Percentiles rank a stretch among this genome's conserved stretches.
Evolutionary conservation across 1,140 invertebrate species (phyloP).

Genomic region (Drosophila kohkoa): DNA sequence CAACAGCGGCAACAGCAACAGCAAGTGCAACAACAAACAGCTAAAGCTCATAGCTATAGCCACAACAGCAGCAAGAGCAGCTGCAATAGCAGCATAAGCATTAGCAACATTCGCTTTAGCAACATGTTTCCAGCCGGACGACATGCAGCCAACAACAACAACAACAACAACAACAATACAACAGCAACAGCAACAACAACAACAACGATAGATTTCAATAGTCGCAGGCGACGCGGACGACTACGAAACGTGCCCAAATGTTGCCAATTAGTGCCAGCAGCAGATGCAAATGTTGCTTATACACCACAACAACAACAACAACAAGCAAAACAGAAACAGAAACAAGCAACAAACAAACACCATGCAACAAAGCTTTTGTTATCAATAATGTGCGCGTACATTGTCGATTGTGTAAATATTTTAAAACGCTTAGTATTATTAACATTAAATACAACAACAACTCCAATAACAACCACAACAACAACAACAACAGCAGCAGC

Average conservation of each 20-base stretch:
- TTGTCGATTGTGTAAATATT: slow-evolving; percentile 80
- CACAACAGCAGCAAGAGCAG: slow-evolving; percentile 20
- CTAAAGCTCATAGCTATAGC: slow-evolving; percentile 46
- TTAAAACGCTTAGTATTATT: slow-evolving; percentile 82
- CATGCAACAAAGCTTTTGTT: slow-evolving; percentile 79
- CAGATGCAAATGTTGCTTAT: slow-evolving; percentile 43
- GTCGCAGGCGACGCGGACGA: slow-evolving; percentile 78
- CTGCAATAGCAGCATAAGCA: slow-evolving; percentile 23
- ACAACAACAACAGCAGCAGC: slow-evolving; percentile 33
- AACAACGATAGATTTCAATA: slow-evolving; percentile 84
- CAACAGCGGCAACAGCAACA: slow-evolving; percentile 29
- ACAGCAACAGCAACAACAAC: slow-evolving; percentile 69
- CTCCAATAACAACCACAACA: slow-evolving; percentile 54
- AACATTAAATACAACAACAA: slow-evolving; percentile 70
- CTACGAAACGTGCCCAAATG: slow-evolving; percentile 59
- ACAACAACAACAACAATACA: slow-evolving; percentile 62
- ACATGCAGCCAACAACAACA: slow-evolving; percentile 28
- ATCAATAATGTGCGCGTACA: slow-evolving; percentile 66
- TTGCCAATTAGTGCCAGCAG: slow-evolving; percentile 65
- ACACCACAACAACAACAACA: slow-evolving; percentile 37
- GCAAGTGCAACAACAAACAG: slow-evolving; percentile 39
- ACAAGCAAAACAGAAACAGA: slow-evolving; percentile 53
- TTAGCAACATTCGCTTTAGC: slow-evolving; percentile 31
- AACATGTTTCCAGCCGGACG: slow-evolving; percentile 54
- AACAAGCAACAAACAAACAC: slow-evolving; percentile 35